These are phyloP conservation scores for Metaphire vulgaris DNA, from an alignment of 1,140 invertebrate species.

Conservation along the genomic window DNA sequence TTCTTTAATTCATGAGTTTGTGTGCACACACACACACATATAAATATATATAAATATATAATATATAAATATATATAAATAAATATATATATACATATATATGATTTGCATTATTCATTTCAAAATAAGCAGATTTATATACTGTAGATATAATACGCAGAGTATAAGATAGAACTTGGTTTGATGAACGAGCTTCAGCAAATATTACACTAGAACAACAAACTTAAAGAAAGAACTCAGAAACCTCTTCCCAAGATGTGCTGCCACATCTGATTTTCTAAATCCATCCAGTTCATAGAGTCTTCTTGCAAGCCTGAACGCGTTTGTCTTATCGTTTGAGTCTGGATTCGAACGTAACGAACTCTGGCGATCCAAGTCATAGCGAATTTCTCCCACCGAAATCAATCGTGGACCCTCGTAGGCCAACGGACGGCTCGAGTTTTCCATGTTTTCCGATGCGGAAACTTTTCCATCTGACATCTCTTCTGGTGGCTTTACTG, in stretches of 20 bases:
- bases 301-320: conserved; percentile 82
- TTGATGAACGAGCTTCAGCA: too few relatives aligned
- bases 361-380: background rate
- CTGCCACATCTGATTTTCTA: conserved; percentile 89
- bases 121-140: too few relatives aligned
- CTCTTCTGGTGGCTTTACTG: background rate
- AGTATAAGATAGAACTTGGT: background rate
- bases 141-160: background rate
- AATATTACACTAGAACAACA: background rate
- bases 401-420: background rate
- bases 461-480: too few relatives aligned
- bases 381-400: background rate
- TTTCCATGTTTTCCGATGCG: background rate
- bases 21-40: too few relatives aligned
- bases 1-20: too few relatives aligned
- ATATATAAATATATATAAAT: background rate
- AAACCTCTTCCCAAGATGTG: conserved; percentile 93
- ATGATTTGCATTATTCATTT: background rate
- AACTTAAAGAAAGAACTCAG: background rate
- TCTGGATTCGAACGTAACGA: background rate
- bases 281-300: conserved; percentile 66
- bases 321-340: conserved; percentile 62
- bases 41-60: too few relatives aligned
- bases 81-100: background rate
- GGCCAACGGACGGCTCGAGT: background rate